Percentiles rank a stretch among this genome's conserved stretches.
Evolutionary conservation across 2,797 vertebrate genomes (phyloP).

Genomic region (Vultur gryphus): DNA sequence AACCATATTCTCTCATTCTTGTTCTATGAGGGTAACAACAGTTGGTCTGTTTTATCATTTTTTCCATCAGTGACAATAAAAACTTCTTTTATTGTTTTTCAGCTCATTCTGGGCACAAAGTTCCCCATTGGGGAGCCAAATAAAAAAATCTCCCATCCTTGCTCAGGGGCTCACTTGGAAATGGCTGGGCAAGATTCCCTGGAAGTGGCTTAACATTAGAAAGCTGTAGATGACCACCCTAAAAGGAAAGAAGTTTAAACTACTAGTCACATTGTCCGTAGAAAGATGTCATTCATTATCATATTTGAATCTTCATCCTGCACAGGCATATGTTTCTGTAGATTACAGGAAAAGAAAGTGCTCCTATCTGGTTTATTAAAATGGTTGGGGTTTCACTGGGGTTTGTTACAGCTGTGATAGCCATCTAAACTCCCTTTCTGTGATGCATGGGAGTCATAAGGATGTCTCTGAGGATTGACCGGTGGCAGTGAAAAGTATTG

Average conservation of each 20-base stretch:
- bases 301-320: neutral
- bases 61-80: constrained; percentile 31
- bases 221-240: neutral
- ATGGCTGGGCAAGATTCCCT: neutral
- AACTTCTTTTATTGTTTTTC: constrained; percentile 5
- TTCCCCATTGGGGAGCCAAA: neutral
- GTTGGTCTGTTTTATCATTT: constrained; percentile 3
- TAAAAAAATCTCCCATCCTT: constrained; percentile 21
- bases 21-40: neutral
- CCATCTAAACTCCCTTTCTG: neutral
- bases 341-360: neutral
- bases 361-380: neutral
- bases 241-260: neutral
- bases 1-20: neutral
- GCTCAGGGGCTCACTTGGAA: neutral
- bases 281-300: neutral
- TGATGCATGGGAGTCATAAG: neutral
- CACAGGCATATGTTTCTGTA: neutral
- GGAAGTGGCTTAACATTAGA: neutral
- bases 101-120: constrained; percentile 11
- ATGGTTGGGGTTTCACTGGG: neutral
- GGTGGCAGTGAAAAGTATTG: neutral
- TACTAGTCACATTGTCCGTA: neutral
- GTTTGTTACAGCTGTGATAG: neutral
- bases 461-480: neutral